phyloP scores from a whole-genome alignment of 2,888 invertebrate genomes.

The Drosophila subquinaria region DNA sequence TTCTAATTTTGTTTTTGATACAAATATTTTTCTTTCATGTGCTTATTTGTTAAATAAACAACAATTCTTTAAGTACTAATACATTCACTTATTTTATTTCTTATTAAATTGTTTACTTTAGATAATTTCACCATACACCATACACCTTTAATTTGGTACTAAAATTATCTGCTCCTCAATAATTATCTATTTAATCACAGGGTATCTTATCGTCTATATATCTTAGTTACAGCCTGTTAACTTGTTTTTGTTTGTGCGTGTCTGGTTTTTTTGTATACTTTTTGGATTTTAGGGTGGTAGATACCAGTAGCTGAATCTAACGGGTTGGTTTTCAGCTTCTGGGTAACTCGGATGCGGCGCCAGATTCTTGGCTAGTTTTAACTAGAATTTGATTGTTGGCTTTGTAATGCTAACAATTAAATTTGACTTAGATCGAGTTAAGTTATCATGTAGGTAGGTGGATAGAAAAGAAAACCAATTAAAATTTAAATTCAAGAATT shows the following conservation, averaged over 20 bases:
- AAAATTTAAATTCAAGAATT: background rate
- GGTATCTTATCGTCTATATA: conserved; percentile 14
- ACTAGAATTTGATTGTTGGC: conserved; percentile 17
- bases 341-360: conserved; percentile 60
- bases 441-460: background rate
- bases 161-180: too few relatives aligned
- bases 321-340: conserved; percentile 7
- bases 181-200: background rate
- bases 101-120: too few relatives aligned
- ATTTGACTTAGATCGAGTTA: background rate
- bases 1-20: background rate
- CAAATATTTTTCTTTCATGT: too few relatives aligned
- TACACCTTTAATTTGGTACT: too few relatives aligned
- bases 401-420: conserved; percentile 14
- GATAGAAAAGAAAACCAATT: background rate
- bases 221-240: background rate
- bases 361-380: conserved; percentile 25
- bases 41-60: too few relatives aligned
- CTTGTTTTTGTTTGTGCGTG: conserved; percentile 28
- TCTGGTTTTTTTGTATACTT: conserved; percentile 12
- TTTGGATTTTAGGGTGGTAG: conserved; percentile 17
- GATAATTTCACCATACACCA: too few relatives aligned
- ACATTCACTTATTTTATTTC: too few relatives aligned
- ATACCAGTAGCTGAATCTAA: conserved; percentile 34
- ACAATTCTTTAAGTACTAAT: too few relatives aligned